A percentile compares a stretch with the other conserved stretches of the same genome.
Evolutionary conservation across 2,113 vertebrate species (phyloP).

Genomic region (Eubucco bourcierii): DNA sequence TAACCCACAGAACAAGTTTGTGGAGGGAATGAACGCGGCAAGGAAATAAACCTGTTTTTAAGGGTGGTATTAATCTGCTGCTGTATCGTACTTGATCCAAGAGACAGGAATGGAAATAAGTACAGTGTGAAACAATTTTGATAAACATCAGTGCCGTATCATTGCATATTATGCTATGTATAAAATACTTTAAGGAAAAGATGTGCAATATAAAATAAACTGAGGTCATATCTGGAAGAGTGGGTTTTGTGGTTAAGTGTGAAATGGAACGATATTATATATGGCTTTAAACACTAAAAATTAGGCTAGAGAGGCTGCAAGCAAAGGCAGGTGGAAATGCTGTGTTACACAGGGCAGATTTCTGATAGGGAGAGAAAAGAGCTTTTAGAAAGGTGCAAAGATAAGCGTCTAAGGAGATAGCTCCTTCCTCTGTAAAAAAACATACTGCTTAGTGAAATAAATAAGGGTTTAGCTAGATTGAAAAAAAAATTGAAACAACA

Average conservation of each 20-base stretch:
- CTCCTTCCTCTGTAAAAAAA: neutral
- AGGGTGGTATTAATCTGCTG: constrained; percentile 29
- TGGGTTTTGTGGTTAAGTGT: constrained; percentile 34
- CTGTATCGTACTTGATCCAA: constrained; percentile 7
- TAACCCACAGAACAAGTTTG: constrained; percentile 42
- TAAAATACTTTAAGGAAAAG: constrained; percentile 53
- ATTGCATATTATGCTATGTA: constrained; percentile 55
- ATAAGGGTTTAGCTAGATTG: neutral
- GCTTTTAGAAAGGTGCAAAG: constrained; percentile 5
- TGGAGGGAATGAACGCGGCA: constrained; percentile 1
- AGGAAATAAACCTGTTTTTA: constrained; percentile 47
- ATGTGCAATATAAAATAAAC: constrained; percentile 44
- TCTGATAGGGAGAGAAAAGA: neutral
- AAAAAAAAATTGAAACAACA: neutral
- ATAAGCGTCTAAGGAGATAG: neutral
- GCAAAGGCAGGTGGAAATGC: neutral
- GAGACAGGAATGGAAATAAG: constrained; percentile 20
- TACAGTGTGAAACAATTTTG: constrained; percentile 55
- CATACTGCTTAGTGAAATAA: too few relatives aligned
- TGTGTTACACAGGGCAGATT: neutral
- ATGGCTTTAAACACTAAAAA: neutral
- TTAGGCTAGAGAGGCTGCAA: neutral
- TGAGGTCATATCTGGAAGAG: constrained; percentile 51
- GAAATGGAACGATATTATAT: constrained; percentile 23
- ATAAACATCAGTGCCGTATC: constrained; percentile 64